Evolutionary conservation across 2,113 vertebrate species (phyloP).

Genomic region (Nymphicus hollandicus): DNA sequence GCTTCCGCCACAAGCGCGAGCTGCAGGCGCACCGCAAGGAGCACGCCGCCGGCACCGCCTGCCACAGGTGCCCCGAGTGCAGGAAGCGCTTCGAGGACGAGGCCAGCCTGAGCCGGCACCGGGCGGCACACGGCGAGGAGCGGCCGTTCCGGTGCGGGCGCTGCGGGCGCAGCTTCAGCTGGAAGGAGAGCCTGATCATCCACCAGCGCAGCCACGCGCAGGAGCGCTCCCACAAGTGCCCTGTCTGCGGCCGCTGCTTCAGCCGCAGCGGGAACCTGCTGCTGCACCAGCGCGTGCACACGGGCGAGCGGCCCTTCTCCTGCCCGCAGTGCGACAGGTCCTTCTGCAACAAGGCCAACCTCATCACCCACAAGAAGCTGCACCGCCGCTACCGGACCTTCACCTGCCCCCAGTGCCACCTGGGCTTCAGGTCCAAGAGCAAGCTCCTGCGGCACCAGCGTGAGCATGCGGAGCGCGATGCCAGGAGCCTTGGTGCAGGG

Average conservation of each 20-base stretch:
- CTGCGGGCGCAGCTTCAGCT: constrained; percentile 77
- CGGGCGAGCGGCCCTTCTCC: constrained; percentile 74
- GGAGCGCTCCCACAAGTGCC: constrained; percentile 26
- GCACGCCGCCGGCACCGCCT: not conserved
- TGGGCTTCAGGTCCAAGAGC: constrained; percentile 47
- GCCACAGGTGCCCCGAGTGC: not conserved
- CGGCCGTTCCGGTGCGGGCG: constrained; percentile 78
- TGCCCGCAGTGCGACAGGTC: constrained; percentile 74
- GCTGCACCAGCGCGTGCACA: constrained; percentile 75
- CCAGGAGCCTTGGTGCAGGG: not conserved
- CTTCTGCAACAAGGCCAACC: constrained; percentile 67
- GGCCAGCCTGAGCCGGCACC: constrained; percentile 77
- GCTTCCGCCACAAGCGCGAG: not conserved
- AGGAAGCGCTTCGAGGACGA: constrained; percentile 52
- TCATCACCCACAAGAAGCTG: constrained; percentile 58
- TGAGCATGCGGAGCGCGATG: not conserved
- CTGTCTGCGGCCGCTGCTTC: constrained; percentile 68
- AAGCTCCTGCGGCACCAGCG: constrained; percentile 58
- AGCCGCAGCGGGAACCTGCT: constrained; percentile 57
- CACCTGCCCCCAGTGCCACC: constrained; percentile 28
- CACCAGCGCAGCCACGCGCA: not conserved
- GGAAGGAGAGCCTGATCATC: constrained; percentile 36
- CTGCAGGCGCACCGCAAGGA: not conserved
- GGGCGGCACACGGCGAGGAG: constrained; percentile 71
- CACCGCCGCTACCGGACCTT: constrained; percentile 57